A percentile compares a stretch with the other conserved stretches of the same genome.
Evolutionary conservation across 1,140 invertebrate genomes (phyloP).

Genomic region (Drosophila setifemur): DNA sequence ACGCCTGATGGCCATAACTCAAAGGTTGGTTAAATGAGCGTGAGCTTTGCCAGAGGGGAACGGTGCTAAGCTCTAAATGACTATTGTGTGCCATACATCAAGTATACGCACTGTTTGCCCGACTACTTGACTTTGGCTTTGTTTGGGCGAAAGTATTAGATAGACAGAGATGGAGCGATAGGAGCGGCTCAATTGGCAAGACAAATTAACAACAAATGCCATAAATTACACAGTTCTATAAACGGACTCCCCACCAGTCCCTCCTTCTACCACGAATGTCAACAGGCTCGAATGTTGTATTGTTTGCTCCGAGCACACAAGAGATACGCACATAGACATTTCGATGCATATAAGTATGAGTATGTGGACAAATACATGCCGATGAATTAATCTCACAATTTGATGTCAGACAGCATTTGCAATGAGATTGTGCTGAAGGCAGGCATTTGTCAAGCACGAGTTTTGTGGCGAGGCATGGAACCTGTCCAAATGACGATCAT

Average conservation of each 20-base stretch:
- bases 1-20: conserved; percentile 59
- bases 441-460: conserved; percentile 56
- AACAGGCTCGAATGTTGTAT: conserved; percentile 50
- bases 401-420: conserved; percentile 48
- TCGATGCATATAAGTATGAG: conserved; percentile 16
- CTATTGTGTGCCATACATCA: conserved; percentile 63
- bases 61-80: conserved; percentile 36
- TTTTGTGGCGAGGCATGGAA: conserved; percentile 11
- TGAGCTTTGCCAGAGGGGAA: conserved; percentile 6
- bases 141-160: conserved; percentile 27
- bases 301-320: conserved; percentile 29
- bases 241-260: conserved; percentile 28
- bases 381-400: conserved; percentile 49
- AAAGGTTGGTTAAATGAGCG: conserved; percentile 57
- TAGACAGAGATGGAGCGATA: conserved; percentile 3
- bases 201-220: conserved; percentile 77
- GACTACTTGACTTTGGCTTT: conserved; percentile 39
- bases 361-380: conserved; percentile 13
- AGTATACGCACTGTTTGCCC: conserved; percentile 64
- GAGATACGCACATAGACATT: conserved; percentile 1
- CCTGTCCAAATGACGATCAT: conserved; percentile 11
- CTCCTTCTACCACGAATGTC: conserved; percentile 36
- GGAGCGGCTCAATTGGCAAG: conserved; percentile 47
- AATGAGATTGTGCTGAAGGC: conserved; percentile 44
- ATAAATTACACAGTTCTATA: conserved; percentile 70